A percentile compares a stretch with the other conserved stretches of the same genome.
Conservation (phyloP, 1,140 invertebrate species). For the Potamilus streckersoni region DNA sequence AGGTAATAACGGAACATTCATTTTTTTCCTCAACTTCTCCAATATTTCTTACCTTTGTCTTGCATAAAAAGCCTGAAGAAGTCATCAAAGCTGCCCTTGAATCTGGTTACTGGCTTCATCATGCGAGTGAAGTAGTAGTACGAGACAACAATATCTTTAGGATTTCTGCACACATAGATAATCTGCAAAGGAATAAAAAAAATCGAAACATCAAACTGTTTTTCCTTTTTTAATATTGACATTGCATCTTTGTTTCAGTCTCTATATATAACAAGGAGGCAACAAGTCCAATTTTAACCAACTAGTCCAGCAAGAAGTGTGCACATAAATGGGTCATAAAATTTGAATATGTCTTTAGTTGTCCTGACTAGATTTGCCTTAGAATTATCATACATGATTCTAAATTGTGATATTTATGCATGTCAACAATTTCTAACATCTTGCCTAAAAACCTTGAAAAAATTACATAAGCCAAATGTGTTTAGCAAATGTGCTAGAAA, state of each 20-base stretch:
- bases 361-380: too few relatives aligned
- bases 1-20: neutral
- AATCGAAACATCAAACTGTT: neutral
- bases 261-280: neutral
- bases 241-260: too few relatives aligned
- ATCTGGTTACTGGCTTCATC: slow-evolving; percentile 69
- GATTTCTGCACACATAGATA: slow-evolving; percentile 90
- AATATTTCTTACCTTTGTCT: slow-evolving; percentile 75
- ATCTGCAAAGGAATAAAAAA: slow-evolving; percentile 72
- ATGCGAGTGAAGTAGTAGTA: slow-evolving; percentile 86
- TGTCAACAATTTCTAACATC: too few relatives aligned
- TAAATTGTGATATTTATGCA: too few relatives aligned
- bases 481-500: too few relatives aligned
- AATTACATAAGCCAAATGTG: too few relatives aligned
- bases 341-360: too few relatives aligned
- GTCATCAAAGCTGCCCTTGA: slow-evolving; percentile 78
- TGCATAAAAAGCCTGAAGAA: slow-evolving; percentile 83
- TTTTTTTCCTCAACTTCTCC: neutral
- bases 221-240: too few relatives aligned
- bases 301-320: neutral
- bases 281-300: neutral
- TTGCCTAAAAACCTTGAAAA: too few relatives aligned
- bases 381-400: too few relatives aligned
- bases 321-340: too few relatives aligned
- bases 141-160: slow-evolving; percentile 93